Base-by-base conservation (phyloP, 1,140 invertebrate genomes). In the Dinoponera quadriceps region DNA sequence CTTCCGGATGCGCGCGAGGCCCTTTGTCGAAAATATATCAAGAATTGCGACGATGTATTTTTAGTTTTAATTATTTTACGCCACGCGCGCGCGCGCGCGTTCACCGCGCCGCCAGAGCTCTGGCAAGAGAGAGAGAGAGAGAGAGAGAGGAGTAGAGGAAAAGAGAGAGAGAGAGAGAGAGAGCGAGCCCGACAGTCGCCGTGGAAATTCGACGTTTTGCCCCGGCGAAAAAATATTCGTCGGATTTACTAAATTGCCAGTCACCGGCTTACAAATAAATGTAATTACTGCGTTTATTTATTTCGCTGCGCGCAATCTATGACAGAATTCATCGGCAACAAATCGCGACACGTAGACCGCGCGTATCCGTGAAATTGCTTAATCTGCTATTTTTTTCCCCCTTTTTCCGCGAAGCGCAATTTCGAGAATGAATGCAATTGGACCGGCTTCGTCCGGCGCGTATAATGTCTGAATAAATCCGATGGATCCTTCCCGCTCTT, bases 131-230 rank as follows among this genome's bases (percentile, higher is more conserved):
- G 9, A 4, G 73, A 65, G 59, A 20, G 71, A 84, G 63, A 55
- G 20, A 84, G 33, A 77, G 62, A 22, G 82, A 77, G 84, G n/a
- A n/a, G n/a, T n/a, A 83, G 75, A 82, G 82, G n/a, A n/a, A n/a
- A n/a, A 44, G 38, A 85, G n/a, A 59, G n/a, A 51, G 48, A 59
- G 65, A n/a, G 49, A 25, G 57, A 38, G 18, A 68, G 59, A 77
- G 38, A 33, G 73, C 16, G 72, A 82, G 49, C 62, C 51, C 77
- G 73, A 51, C 65, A 68, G 66, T 49, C 60, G 74, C 72, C 86
- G 51, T 69, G 71, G 77, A 89, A 88, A 86, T 85, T 91, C 90
- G 87, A 90, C 91, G 85, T 80, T 71, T 80, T n/a, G 65, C 65
- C 51, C 65, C 25, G 51, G 63, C 63, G 63, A 78, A 78, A 80